Base-by-base conservation (phyloP, 2,888 invertebrate genomes). In the Polydrusus pterygomalis region DNA sequence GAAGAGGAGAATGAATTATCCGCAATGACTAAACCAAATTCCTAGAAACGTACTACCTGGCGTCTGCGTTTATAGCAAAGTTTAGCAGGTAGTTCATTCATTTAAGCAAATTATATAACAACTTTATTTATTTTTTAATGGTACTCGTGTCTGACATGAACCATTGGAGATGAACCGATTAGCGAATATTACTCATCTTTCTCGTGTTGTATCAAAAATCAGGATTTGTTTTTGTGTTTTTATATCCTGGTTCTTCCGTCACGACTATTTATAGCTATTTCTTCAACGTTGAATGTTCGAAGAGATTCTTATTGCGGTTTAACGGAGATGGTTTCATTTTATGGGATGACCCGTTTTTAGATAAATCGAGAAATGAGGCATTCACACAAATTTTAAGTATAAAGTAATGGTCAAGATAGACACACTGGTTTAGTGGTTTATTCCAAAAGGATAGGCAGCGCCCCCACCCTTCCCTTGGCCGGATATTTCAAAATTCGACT, bases 21-120 rank as follows among this genome's bases (percentile, higher is more conserved):
- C 25, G 13, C 38, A 38, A 17, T 60, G 58, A 60, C 58, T 38
- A 38, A 60, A 5, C 58, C 10, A 30, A 18, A 60, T 60, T 38
- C 58, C 8, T 5, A 60, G 58, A 60, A 60, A 38, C 54, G 0
- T 38, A 60, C 58, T 60, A 60, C 2, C 38, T 17, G 18, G 17
- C 3, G 58, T 60, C 58, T 60, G 17, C 3, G 58, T 60, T 38
- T 60, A 18, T 60, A 60, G 58, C 58, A 60, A 54, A 54, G 30
- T 30, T 5, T 25, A 38, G 58, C 18, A 25, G 58, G 49, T 68
- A 30, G 51, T 73, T 68, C 73, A 73, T 73, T 73, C 68, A 73
- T 73, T 73, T 68, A 73, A 68, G 51, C 68, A 68, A 68, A 73
- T 73, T 73, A 68, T 62, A 67, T 60, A 73, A 73, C 68, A 60